Evolutionary conservation across 2,797 vertebrate species (phyloP).

Genomic region (Danionella dracula): DNA sequence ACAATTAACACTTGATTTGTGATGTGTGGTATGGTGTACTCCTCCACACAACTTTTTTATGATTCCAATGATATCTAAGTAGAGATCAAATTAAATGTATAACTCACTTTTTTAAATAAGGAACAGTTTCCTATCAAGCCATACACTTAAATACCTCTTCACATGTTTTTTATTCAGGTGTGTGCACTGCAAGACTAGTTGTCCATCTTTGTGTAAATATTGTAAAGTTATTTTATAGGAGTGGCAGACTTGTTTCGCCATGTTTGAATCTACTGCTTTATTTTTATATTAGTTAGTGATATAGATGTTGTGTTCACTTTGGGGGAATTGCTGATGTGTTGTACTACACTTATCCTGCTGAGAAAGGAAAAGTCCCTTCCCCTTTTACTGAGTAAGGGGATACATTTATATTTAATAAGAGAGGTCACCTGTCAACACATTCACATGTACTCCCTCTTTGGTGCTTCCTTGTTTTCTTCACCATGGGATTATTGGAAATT

Average conservation of each 20-base stretch:
- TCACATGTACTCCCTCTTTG: too few species aligned
- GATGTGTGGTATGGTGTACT: constrained; percentile 38
- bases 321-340: constrained; percentile 65
- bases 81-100: constrained; percentile 57
- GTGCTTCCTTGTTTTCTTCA: constrained; percentile 29
- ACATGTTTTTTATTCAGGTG: constrained; percentile 76
- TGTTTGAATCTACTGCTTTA: constrained; percentile 73
- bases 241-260: constrained; percentile 73
- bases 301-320: constrained; percentile 56
- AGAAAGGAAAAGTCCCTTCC: constrained; percentile 47
- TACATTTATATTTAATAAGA: too few species aligned
- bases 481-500: constrained; percentile 18
- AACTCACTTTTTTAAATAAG: constrained; percentile 67
- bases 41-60: constrained; percentile 52
- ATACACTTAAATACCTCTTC: constrained; percentile 82
- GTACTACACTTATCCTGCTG: constrained; percentile 76
- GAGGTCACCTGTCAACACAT: too few species aligned
- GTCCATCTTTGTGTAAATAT: constrained; percentile 72
- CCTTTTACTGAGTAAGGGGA: constrained; percentile 13
- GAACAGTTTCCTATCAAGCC: constrained; percentile 74
- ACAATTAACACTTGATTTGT: constrained; percentile 54
- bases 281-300: constrained; percentile 77
- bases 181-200: constrained; percentile 75
- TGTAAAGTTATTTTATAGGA: constrained; percentile 77
- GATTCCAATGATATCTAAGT: constrained; percentile 73